Conservation (phyloP, 2,113 vertebrate species). For the Phylloscopus trochilus region DNA sequence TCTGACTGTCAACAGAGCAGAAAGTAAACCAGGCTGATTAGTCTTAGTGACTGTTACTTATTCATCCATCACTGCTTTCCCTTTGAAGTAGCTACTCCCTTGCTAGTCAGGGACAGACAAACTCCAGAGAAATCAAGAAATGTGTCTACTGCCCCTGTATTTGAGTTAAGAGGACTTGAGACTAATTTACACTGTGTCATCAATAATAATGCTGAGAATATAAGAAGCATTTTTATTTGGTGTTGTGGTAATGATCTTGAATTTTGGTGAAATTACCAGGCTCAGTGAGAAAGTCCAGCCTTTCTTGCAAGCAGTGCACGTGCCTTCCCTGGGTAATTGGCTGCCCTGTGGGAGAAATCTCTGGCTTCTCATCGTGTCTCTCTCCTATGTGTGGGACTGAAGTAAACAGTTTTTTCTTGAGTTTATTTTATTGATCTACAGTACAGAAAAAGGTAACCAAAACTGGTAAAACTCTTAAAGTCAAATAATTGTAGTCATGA, state of each 20-base stretch:
- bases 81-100: not conserved
- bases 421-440: not conserved
- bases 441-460: not conserved
- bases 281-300: not conserved
- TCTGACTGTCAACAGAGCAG: not conserved
- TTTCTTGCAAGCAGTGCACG: not conserved
- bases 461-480: not conserved
- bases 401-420: not conserved
- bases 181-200: not conserved
- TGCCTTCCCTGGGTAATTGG: not conserved
- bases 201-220: not conserved
- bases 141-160: not conserved
- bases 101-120: not conserved
- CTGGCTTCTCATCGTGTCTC: rapidly evolving
- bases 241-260: not conserved
- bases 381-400: not conserved
- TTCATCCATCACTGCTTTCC: not conserved
- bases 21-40: not conserved
- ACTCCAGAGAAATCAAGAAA: not conserved
- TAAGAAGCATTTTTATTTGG: not conserved
- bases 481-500: not conserved
- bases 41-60: not conserved
- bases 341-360: not conserved
- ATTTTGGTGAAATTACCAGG: not conserved
- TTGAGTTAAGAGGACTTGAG: not conserved